phyloP scores from a whole-genome alignment of 2,888 invertebrate species.

The Priocnemis perturbator region DNA sequence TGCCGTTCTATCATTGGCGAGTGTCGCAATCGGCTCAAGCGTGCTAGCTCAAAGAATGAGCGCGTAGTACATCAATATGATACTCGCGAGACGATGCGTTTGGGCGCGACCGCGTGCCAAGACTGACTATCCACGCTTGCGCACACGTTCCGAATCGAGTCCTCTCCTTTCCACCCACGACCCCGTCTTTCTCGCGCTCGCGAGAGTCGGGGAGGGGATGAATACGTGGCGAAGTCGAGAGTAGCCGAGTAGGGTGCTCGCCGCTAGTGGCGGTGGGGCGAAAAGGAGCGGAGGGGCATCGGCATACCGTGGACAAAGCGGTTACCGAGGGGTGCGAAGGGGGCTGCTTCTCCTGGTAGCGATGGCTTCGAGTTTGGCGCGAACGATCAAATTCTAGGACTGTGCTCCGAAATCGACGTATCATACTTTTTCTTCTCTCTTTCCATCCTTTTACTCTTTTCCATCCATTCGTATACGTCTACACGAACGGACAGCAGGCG shows the following conservation, averaged over 20 bases:
- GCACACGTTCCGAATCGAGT: constrained; percentile 22
- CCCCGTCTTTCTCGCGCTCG: constrained; percentile 17
- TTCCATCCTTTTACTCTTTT: too few relatives aligned
- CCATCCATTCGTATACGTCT: too few relatives aligned
- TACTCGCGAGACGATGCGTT: constrained; percentile 53
- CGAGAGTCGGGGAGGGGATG: constrained; percentile 11
- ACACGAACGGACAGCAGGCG: too few relatives aligned
- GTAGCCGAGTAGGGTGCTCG: constrained; percentile 6
- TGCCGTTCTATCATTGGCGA: constrained; percentile 15
- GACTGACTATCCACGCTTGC: constrained; percentile 43
- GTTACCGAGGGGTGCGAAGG: constrained; percentile 10
- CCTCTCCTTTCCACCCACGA: constrained; percentile 13
- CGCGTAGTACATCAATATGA: constrained; percentile 60
- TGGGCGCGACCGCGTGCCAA: constrained; percentile 63
- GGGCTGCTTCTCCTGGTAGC: neutral
- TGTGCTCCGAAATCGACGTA: too few relatives aligned
- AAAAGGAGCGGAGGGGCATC: constrained; percentile 17
- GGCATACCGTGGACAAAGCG: constrained; percentile 18
- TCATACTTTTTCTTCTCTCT: too few relatives aligned
- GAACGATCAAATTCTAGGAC: too few relatives aligned
- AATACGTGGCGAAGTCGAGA: neutral
- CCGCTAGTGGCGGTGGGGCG: constrained; percentile 33
- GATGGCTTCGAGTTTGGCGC: neutral
- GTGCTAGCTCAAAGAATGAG: constrained; percentile 40
- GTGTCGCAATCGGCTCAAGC: constrained; percentile 44